These are phyloP conservation scores for Cetonia aurata DNA, from an alignment of 2,888 invertebrate genomes.

Conservation along the genomic window DNA sequence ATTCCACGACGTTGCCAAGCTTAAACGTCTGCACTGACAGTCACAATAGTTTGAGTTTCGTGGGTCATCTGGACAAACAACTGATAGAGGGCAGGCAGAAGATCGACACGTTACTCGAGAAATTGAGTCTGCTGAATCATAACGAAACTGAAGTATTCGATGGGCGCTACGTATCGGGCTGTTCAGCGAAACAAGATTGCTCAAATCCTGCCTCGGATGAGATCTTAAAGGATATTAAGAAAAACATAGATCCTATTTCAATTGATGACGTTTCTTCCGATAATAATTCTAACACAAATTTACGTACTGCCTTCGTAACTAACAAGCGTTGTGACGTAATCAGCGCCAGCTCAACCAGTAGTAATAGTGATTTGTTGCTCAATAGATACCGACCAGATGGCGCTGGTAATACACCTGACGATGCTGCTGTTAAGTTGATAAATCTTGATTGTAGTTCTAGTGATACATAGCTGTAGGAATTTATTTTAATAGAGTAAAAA, in stretches of 20 bases:
- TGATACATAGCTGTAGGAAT: conserved; percentile 16
- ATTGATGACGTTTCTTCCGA: conserved; percentile 28
- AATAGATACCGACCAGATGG: conserved; percentile 53
- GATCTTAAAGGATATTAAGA: conserved; percentile 48
- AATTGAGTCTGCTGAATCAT: conserved; percentile 57
- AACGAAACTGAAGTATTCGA: conserved; percentile 53
- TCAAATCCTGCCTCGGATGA: conserved; percentile 34
- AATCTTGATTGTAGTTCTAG: neutral
- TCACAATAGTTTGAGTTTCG: conserved; percentile 6
- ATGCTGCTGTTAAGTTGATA: conserved; percentile 5
- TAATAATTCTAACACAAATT: conserved; percentile 23
- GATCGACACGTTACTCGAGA: conserved; percentile 63
- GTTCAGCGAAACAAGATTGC: conserved; percentile 57
- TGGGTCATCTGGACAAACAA: conserved; percentile 51
- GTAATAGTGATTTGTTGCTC: conserved; percentile 46
- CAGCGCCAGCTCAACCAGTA: conserved; percentile 39
- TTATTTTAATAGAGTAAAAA: neutral
- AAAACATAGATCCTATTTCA: conserved; percentile 42
- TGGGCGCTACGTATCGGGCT: conserved; percentile 62
- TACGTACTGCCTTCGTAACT: neutral
- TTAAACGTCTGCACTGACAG: conserved; percentile 11
- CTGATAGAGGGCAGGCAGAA: conserved; percentile 59
- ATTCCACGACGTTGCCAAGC: neutral
- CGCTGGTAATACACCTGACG: conserved; percentile 51
- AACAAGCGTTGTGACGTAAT: conserved; percentile 7